phyloP scores from a whole-genome alignment of 2,888 invertebrate species.

The Aquatica leii region DNA sequence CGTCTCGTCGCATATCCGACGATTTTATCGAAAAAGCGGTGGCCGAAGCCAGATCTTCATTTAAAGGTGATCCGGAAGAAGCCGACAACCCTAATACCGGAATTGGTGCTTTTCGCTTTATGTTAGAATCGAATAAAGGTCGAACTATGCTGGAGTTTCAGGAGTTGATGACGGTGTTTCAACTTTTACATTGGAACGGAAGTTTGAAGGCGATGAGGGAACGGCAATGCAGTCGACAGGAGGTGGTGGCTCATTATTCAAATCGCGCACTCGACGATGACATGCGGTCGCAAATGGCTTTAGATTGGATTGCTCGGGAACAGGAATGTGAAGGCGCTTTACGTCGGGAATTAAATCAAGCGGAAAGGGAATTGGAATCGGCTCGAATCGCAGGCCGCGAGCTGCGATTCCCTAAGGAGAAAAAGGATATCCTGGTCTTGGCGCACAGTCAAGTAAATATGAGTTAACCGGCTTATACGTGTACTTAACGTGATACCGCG shows the following conservation, averaged over 20 bases:
- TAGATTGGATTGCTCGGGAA: constrained; percentile 91
- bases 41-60: constrained; percentile 87
- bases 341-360: constrained; percentile 80
- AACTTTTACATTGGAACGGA: constrained; percentile 96
- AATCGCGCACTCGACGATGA: constrained; percentile 92
- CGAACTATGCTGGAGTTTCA: constrained; percentile 96
- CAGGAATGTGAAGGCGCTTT: constrained; percentile 80
- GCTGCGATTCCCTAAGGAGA: constrained; percentile 93
- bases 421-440: constrained; percentile 90
- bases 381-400: constrained; percentile 90
- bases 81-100: constrained; percentile 75
- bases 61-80: constrained; percentile 70
- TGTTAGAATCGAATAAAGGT: constrained; percentile 84
- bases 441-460: constrained; percentile 82
- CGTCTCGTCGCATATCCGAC: constrained; percentile 89
- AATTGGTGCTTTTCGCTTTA: constrained; percentile 78
- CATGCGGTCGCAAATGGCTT: constrained; percentile 95
- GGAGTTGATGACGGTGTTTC: constrained; percentile 97
- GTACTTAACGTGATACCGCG: constrained; percentile 39
- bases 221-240: constrained; percentile 92
- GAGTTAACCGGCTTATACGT: constrained; percentile 52
- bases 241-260: constrained; percentile 92
- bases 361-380: constrained; percentile 86
- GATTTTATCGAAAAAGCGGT: constrained; percentile 95
- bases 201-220: constrained; percentile 94